These are phyloP conservation scores for Equus quagga DNA, from an alignment of 2,113 vertebrate genomes.

Conservation along the genomic window DNA sequence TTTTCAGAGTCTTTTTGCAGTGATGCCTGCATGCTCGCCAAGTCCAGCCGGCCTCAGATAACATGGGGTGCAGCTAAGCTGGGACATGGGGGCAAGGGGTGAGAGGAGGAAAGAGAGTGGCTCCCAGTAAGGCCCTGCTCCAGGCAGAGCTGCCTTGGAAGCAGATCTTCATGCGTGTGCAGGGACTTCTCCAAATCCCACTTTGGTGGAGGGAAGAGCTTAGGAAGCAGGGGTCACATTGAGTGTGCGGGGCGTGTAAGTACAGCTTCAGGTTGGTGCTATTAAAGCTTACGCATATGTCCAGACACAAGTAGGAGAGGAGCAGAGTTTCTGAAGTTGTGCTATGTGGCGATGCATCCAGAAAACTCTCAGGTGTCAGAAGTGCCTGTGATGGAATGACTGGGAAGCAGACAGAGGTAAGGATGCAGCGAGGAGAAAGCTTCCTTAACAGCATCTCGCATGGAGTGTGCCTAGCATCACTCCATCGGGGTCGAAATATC, in stretches of 20 bases:
- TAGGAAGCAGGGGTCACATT: not conserved
- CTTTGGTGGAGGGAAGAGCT: no score
- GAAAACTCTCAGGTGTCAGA: no score
- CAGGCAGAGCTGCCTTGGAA: not conserved
- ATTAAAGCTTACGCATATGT: no score
- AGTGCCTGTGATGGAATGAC: rapidly evolving
- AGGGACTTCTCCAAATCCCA: no score
- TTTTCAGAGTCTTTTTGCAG: not conserved
- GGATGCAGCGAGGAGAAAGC: no score
- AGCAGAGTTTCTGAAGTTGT: not conserved
- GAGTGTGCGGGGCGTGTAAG: not conserved
- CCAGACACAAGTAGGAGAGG: no score
- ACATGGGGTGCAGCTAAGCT: rapidly evolving
- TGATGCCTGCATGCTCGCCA: rapidly evolving
- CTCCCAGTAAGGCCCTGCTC: not conserved
- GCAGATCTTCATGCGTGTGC: not conserved
- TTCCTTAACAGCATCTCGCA: rapidly evolving
- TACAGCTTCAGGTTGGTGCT: rapidly evolving
- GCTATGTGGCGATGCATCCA: rapidly evolving
- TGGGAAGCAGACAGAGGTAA: not conserved
- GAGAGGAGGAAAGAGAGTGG: no score
- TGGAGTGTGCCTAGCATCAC: rapidly evolving
- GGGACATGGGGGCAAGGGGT: rapidly evolving
- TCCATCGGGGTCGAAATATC: no score
- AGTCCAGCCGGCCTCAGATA: not conserved